A percentile compares a stretch with the other conserved stretches of the same genome.
Conservation (phyloP, 2,888 invertebrate species). For the Iselma pallidipennis region DNA sequence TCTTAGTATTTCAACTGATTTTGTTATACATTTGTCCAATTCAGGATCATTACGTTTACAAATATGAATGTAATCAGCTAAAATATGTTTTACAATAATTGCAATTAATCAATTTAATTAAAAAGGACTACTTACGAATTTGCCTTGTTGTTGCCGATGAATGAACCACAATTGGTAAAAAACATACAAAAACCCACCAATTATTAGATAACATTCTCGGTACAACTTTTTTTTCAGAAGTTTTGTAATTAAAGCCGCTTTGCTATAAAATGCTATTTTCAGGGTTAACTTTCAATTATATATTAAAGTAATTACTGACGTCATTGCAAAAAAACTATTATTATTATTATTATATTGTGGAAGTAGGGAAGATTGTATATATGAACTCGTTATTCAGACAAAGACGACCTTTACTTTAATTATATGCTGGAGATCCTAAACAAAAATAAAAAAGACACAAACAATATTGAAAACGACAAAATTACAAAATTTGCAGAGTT, state of each 20-base stretch:
- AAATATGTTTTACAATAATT: constrained; percentile 3
- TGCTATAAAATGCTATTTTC: not conserved
- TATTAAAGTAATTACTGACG: not conserved
- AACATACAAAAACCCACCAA: not conserved
- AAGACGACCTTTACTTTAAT: not conserved
- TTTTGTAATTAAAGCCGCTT: not conserved
- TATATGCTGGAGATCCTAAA: not conserved
- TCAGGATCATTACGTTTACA: constrained; percentile 67
- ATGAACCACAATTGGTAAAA: not conserved
- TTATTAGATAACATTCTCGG: not conserved
- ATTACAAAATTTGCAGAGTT: too few species aligned
- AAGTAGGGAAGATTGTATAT: not conserved
- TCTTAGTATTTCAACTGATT: constrained; percentile 63
- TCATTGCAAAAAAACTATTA: not conserved
- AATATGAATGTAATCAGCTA: constrained; percentile 68
- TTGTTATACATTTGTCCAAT: constrained; percentile 65
- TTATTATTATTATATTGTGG: too few species aligned
- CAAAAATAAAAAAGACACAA: too few species aligned
- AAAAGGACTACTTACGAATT: constrained; percentile 14
- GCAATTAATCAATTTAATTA: not conserved
- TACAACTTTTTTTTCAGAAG: not conserved
- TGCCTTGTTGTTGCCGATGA: not conserved
- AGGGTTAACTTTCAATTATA: not conserved
- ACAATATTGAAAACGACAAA: too few species aligned
- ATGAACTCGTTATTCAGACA: not conserved